Base-by-base conservation (phyloP, 2,888 invertebrate genomes). In the Isoperla grammatica region DNA sequence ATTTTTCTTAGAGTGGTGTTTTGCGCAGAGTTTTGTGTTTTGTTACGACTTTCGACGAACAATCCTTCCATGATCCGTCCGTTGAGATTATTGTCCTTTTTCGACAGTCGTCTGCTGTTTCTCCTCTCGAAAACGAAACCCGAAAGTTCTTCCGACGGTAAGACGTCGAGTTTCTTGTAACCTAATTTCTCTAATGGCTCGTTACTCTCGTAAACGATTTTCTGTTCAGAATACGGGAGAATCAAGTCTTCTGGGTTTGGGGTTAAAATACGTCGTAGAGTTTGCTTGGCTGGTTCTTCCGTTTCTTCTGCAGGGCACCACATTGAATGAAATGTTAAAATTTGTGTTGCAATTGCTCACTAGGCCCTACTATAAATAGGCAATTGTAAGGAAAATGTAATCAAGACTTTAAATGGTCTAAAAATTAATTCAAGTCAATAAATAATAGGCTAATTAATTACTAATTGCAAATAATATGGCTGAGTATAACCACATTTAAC, bases 1-100 rank as follows among this genome's bases (percentile, higher is more conserved):
- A 63, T 60, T 35, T 55, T 57, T 9, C 55, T 35, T 17, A 56
- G 45, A 1, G 37, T 43, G 19, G 40, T 17, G 12, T 35, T 46
- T 23, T 20, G 22, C n/a, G 40, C 42, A 39, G 64, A 59, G 60
- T 61, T 66, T 29, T 29, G 29, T 4, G 29, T 29, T 56, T 17
- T 60, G 49, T 56, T 60, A 59, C 66, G 69, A 62, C 67, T 71
- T 62, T 69, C 69, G 2, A 68, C 65, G 63, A 69, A 68, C 8
- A 68, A 49, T 2, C 68, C 69, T 62, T 69, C 65, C 8, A 68
- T 63, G 46, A 68, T 64, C n/a, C 69, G 62, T 22, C 67, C 66
- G n/a, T 63, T 64, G 35, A 64, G 61, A 22, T 4, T 8, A 8
- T 29, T 29, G 29, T 61, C 65, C 19, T 62, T 59, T 29, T 65